These are phyloP conservation scores for Sebastolobus alascanus DNA, from an alignment of 2,797 vertebrate genomes.

Conservation along the genomic window DNA sequence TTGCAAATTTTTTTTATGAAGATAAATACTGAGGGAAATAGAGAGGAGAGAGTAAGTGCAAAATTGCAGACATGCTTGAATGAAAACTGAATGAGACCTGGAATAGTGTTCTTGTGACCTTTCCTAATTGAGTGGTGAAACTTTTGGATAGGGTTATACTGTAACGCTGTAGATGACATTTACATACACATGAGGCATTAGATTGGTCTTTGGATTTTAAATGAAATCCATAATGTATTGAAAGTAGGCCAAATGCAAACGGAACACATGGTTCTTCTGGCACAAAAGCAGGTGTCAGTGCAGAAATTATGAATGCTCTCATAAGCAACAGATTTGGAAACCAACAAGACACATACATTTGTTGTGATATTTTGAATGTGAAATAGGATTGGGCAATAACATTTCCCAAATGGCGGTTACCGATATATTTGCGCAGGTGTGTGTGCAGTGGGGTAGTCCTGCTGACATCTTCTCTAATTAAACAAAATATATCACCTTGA, in stretches of 20 bases:
- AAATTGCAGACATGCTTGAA: slow-evolving; percentile 56
- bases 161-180: slow-evolving; percentile 65
- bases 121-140: slow-evolving; percentile 80
- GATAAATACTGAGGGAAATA: slow-evolving; percentile 61
- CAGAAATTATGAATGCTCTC: not conserved
- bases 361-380: not conserved
- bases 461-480: not conserved
- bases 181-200: slow-evolving; percentile 60
- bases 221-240: slow-evolving; percentile 60
- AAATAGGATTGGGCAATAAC: not conserved
- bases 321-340: not conserved
- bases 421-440: not conserved
- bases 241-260: slow-evolving; percentile 52
- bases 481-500: not conserved
- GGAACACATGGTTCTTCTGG: not conserved
- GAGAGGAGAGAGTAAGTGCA: slow-evolving; percentile 42
- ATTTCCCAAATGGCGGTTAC: not conserved
- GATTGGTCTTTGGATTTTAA: slow-evolving; percentile 45
- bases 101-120: slow-evolving; percentile 73
- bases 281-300: not conserved
- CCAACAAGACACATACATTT: not conserved
- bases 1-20: slow-evolving; percentile 40
- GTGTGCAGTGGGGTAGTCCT: not conserved
- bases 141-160: slow-evolving; percentile 61
- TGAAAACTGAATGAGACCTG: slow-evolving; percentile 58